Base-by-base conservation (phyloP, 2,888 invertebrate species). In the Priapulus caudatus region DNA sequence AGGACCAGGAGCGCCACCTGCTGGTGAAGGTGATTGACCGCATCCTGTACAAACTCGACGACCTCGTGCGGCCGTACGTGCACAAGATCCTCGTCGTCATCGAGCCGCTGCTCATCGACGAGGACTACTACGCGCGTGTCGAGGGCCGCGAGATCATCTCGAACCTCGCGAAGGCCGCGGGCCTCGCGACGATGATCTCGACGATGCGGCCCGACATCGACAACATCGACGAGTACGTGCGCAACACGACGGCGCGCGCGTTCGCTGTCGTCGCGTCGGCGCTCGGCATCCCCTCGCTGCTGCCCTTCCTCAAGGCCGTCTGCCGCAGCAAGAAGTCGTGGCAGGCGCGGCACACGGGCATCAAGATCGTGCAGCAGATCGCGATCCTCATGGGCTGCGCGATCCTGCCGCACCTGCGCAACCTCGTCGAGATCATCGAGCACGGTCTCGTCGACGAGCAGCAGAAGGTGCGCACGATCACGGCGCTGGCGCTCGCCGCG, bases 201-300 rank as follows among this genome's bases (percentile, higher is more conserved):
- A 98, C 98, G 0, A 98, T 98, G 98, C 79, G 98, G 69, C 98
- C 98, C 0, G 98, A 98, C 75, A 99, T 99, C 64, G 98, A 98
- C 74, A 98, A 98, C 70, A 95, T 95, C 64, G 97, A 97, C 72
- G 67, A 68, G 61, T 98, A 99, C 67, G 98, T 99, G 43, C 81
- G 98, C 68, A 99, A 99, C 72, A 99, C 98, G 0, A 99, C 98
- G 0, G 98, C 98, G 3, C 80, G 98, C 65, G 98, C 98, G 0
- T 99, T 99, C 72, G 98, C 98, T n/a, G 98, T 99, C 1, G 98
- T 98, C 1, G 98, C 98, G 1, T 98, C 97, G 1, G 97, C 98
- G 52, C 77, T 99, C 56, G 98, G 93, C 43, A 99, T 98, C 62
- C 98, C 98, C 4, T 93, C 95, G 0, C 75, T 98, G 4, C 73